phyloP scores from a whole-genome alignment of 1,140 invertebrate genomes.

The Cydia pomonella region DNA sequence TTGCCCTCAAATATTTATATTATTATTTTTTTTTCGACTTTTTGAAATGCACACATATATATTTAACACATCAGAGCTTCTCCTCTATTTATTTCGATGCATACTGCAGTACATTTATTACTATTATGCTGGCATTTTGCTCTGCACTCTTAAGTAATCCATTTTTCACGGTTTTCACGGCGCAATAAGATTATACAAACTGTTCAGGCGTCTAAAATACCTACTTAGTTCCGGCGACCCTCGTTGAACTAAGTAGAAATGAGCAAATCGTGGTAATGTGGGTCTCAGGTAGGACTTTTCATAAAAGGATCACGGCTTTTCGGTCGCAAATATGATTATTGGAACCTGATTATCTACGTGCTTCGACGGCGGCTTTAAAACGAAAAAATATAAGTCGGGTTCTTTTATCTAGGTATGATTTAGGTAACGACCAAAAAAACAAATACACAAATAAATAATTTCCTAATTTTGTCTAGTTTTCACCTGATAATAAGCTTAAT shows the following conservation, averaged over 20 bases:
- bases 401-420: too few relatives aligned
- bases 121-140: constrained; percentile 1
- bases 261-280: constrained; percentile 39
- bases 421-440: too few relatives aligned
- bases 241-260: constrained; percentile 45
- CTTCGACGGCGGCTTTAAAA: not conserved
- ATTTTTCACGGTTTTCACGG: not conserved
- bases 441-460: too few relatives aligned
- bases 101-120: constrained; percentile 17
- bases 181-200: constrained; percentile 28
- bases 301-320: constrained; percentile 38
- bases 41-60: not conserved
- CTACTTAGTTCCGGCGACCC: constrained; percentile 19
- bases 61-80: not conserved
- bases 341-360: constrained; percentile 43
- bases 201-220: not conserved
- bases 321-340: constrained; percentile 45
- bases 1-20: too few relatives aligned
- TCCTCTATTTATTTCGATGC: not conserved
- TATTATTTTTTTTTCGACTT: not conserved
- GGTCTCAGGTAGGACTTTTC: constrained; percentile 43
- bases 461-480: not conserved
- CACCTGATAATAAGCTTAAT: constrained; percentile 2
- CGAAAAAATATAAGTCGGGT: not conserved
- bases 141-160: constrained; percentile 6